A percentile compares a stretch with the other conserved stretches of the same genome.
These are phyloP conservation scores for Vipera latastei DNA, from an alignment of 2,797 vertebrate genomes.

Conservation along the genomic window DNA sequence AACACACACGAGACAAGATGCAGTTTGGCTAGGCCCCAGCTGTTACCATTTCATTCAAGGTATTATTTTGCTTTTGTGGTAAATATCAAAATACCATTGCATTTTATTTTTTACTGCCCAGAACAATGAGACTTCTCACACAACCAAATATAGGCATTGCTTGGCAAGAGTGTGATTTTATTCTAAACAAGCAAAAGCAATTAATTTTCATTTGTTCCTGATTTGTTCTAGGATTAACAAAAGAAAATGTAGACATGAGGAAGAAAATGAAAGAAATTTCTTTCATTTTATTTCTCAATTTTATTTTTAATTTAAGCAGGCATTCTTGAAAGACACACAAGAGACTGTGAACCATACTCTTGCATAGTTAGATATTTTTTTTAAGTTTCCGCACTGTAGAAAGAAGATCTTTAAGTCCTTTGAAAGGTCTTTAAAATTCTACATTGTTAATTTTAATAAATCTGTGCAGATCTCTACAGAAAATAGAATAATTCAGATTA, in stretches of 20 bases:
- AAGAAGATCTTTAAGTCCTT: background rate
- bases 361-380: background rate
- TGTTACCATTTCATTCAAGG: background rate
- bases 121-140: background rate
- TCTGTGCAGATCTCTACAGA: background rate
- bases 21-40: background rate
- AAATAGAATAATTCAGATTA: background rate
- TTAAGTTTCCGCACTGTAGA: background rate
- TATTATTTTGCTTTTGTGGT: background rate
- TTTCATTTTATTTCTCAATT: background rate
- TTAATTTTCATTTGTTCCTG: background rate
- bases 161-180: background rate
- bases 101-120: background rate
- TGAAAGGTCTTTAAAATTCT: background rate
- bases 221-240: background rate
- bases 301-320: background rate
- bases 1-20: background rate
- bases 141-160: background rate
- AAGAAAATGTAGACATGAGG: background rate
- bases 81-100: background rate
- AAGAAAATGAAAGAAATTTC: background rate
- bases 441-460: background rate
- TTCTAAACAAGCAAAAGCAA: background rate
- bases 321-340: background rate
- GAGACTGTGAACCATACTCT: background rate